phyloP scores from a whole-genome alignment of 2,888 invertebrate genomes.

The Erebia palarica region DNA sequence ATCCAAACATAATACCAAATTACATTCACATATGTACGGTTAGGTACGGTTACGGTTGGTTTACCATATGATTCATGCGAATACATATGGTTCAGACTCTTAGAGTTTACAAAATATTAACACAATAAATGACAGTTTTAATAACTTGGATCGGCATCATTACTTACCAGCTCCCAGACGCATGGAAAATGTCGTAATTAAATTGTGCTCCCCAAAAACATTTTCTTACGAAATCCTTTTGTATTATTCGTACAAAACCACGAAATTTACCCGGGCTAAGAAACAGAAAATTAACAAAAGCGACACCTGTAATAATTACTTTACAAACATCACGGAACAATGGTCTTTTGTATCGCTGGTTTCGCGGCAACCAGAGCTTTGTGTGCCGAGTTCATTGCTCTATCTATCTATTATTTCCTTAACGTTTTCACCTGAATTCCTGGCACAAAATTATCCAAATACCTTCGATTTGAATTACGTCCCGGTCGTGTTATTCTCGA shows the following conservation, averaged over 20 bases:
- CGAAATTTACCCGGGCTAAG: constrained; percentile 5
- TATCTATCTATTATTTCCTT: constrained; percentile 46
- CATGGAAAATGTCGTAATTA: neutral
- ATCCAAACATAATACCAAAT: too few species aligned
- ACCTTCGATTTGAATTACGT: constrained; percentile 59
- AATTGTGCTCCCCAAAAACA: neutral
- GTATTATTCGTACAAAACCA: neutral
- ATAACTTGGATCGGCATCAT: too few species aligned
- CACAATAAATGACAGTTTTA: too few species aligned
- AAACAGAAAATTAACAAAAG: constrained; percentile 21
- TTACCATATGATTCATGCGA: too few species aligned
- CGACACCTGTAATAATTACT: constrained; percentile 22
- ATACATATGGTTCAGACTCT: too few species aligned
- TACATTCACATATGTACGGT: too few species aligned
- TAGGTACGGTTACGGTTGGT: too few species aligned
- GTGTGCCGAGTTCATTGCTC: constrained; percentile 48
- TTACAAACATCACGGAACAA: constrained; percentile 33
- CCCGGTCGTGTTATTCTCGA: constrained; percentile 34
- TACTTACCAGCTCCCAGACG: too few species aligned
- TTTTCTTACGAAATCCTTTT: constrained; percentile 1
- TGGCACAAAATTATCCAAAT: constrained; percentile 60
- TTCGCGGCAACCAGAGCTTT: constrained; percentile 45
- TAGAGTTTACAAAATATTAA: too few species aligned
- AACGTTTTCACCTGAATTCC: constrained; percentile 65
- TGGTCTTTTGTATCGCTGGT: constrained; percentile 50